Evolutionary conservation across 1,140 invertebrate genomes (phyloP).

Genomic region (Philaenus spumarius): DNA sequence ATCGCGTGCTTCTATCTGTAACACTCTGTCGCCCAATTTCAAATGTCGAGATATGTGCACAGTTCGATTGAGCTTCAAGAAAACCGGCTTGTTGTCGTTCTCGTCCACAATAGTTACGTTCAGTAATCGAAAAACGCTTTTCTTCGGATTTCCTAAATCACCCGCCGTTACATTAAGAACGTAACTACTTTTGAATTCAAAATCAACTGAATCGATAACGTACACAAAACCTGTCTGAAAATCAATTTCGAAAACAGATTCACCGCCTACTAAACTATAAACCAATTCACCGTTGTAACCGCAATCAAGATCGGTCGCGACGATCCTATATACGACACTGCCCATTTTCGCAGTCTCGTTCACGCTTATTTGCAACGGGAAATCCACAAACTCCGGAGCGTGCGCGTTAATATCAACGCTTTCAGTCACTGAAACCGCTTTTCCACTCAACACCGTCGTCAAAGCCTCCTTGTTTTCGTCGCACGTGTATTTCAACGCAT

Average conservation of each 20-base stretch:
- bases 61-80: conserved; percentile 73
- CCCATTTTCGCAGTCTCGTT: conserved; percentile 83
- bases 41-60: conserved; percentile 80
- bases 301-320: conserved; percentile 74
- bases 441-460: too few relatives aligned
- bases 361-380: conserved; percentile 66
- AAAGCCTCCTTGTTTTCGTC: too few relatives aligned
- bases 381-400: conserved; percentile 70
- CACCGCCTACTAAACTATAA: conserved; percentile 78
- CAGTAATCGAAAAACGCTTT: conserved; percentile 63
- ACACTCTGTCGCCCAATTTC: conserved; percentile 71
- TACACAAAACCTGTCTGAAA: conserved; percentile 75
- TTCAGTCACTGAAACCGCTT: too few relatives aligned
- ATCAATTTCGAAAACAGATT: conserved; percentile 82
- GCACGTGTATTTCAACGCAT: too few relatives aligned
- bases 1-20: conserved; percentile 79
- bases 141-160: conserved; percentile 77
- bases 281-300: conserved; percentile 88
- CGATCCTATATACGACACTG: conserved; percentile 61
- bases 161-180: conserved; percentile 81
- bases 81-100: conserved; percentile 81
- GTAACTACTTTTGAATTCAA: conserved; percentile 76
- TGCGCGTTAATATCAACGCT: conserved; percentile 54
- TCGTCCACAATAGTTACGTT: conserved; percentile 73
- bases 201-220: conserved; percentile 78